A percentile compares a stretch with the other conserved stretches of the same genome.
phyloP scores from a whole-genome alignment of 1,140 invertebrate genomes.

The Holcopasites calliopsidis region DNA sequence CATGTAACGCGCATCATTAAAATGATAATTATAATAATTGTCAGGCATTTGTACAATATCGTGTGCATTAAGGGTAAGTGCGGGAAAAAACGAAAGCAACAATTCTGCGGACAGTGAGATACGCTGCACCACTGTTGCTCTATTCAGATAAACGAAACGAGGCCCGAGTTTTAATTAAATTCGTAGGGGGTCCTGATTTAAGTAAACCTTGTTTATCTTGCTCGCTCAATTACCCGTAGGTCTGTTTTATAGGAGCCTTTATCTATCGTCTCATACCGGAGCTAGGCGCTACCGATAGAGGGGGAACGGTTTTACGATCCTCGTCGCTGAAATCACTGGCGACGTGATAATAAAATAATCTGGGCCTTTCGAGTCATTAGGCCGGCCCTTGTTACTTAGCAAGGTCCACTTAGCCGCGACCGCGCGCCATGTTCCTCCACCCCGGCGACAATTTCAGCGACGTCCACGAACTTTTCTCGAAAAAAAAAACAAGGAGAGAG shows the following conservation, averaged over 20 bases:
- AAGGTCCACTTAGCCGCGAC: slow-evolving; percentile 70
- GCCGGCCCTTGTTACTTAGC: slow-evolving; percentile 74
- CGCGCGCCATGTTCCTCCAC: slow-evolving; percentile 29
- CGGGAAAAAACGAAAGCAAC: no score
- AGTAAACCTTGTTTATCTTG: slow-evolving; percentile 40
- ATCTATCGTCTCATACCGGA: slow-evolving; percentile 47
- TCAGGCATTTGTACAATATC: no score
- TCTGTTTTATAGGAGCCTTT: slow-evolving; percentile 43
- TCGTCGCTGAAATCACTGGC: slow-evolving; percentile 73
- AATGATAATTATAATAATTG: no score
- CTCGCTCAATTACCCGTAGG: slow-evolving; percentile 51
- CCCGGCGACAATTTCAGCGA: slow-evolving; percentile 30
- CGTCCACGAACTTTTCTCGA: slow-evolving; percentile 30
- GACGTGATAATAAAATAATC: slow-evolving; percentile 79
- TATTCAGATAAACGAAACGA: background rate
- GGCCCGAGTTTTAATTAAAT: slow-evolving; percentile 36
- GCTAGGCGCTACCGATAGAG: slow-evolving; percentile 19
- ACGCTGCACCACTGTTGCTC: no score
- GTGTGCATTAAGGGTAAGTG: no score
- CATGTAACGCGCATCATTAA: no score
- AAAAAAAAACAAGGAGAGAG: slow-evolving; percentile 41
- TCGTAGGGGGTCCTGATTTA: slow-evolving; percentile 19
- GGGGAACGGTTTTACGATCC: slow-evolving; percentile 68
- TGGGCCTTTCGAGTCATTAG: slow-evolving; percentile 78
- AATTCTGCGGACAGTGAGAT: no score